Base-by-base conservation (phyloP, 2,797 vertebrate genomes). In the Amblyraja radiata region DNA sequence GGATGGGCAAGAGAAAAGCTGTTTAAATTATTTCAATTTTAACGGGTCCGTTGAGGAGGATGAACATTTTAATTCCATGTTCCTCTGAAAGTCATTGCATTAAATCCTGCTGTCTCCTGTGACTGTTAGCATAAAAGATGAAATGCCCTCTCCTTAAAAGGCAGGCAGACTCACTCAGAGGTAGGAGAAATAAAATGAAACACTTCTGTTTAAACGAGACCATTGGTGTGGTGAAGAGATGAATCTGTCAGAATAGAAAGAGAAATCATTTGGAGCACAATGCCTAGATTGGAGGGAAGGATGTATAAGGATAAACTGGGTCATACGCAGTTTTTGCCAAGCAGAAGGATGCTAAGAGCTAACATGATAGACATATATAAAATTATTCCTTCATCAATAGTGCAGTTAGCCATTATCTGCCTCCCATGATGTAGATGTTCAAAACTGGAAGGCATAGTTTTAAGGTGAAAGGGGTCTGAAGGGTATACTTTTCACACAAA, bases 31-130 rank as follows among this genome's bases (percentile, higher is more conserved):
- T n/a, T 88, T 65, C 16, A 88, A 32, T 11, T 88, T 68, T 65
- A 88, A 88, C n/a, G 36, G 7, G 61, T 16, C 84, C n/a, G 8
- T 88, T 7, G 84, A 88, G 61, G 68, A 2, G 61, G 61, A 68
- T 88, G 63, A 88, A 68, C 68, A 88, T 88, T 88, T 88, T 32
- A 32, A 88, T 68, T 88, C 18, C n/a, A 68, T 21, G 61, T 68
- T 36, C 32, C 80, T 86, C 63, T 86, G 21, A 86, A 63, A 86
- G 83, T 86, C 28, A 36, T 4, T 78, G 58, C 63, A 86, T 13
- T 86, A 86, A 86, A 63, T 65, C 68, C n/a, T 18, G 16, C 32
- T n/a, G 14, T 63, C 61, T 88, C 28, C n/a, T 68, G 58, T n/a
- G 84, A 65, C n/a, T 13, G 21, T 65, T 18, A 65, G 61, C 61